Percentiles rank a stretch among this genome's conserved stretches.
These are phyloP conservation scores for Exaiptasia diaphana DNA, from an alignment of 64 coral and sea anemone species.

Conservation along the genomic window DNA sequence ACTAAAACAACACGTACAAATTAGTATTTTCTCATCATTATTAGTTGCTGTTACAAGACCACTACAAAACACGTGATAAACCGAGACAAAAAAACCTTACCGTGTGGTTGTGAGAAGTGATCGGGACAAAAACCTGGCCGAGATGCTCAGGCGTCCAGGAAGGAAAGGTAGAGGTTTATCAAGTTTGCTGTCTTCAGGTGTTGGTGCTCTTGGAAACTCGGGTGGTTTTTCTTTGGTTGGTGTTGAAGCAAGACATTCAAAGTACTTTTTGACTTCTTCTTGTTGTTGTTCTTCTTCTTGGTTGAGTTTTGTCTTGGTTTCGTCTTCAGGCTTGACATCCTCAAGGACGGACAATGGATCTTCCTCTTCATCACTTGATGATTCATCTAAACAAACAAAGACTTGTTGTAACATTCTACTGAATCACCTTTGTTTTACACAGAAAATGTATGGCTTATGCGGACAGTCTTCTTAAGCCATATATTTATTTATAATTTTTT, in stretches of 20 bases:
- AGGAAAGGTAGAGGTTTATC: not conserved
- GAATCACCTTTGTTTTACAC: no score
- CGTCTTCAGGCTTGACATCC: not conserved
- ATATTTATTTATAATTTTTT: no score
- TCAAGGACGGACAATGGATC: not conserved
- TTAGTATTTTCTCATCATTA: not conserved
- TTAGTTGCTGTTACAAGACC: not conserved
- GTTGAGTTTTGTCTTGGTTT: slow-evolving; percentile 1
- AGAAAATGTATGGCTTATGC: no score
- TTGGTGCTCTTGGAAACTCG: not conserved
- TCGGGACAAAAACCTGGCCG: slow-evolving; percentile 51
- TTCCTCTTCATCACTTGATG: slow-evolving; percentile 18
- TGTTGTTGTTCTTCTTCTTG: no score
- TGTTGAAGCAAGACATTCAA: slow-evolving; percentile 7
- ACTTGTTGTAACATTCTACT: no score
- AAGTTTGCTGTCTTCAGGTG: no score
- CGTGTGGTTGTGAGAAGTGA: slow-evolving; percentile 14
- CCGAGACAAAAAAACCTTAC: not conserved
- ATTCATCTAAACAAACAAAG: not conserved
- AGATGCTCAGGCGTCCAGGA: slow-evolving; percentile 35
- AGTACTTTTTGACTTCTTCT: not conserved
- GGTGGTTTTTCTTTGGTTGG: slow-evolving; percentile 5
- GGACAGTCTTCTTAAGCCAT: no score
- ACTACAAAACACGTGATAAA: not conserved
- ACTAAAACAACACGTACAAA: not conserved